Percentiles rank a stretch among this genome's conserved stretches.
Conservation (phyloP, 2,113 vertebrate species). For the Embiotoca jacksoni region DNA sequence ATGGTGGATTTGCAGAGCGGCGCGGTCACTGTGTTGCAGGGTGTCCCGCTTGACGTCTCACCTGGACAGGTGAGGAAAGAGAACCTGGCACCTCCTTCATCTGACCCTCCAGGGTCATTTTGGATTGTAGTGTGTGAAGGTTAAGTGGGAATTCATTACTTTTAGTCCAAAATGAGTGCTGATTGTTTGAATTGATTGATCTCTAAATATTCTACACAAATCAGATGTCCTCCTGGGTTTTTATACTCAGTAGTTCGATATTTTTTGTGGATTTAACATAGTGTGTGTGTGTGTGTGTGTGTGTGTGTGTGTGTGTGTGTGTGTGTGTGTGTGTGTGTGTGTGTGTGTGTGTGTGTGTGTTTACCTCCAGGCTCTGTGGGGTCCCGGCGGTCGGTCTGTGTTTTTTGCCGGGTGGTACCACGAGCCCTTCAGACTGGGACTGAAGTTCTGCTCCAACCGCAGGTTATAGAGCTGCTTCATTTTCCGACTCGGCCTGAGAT, state of each 20-base stretch:
- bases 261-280: not conserved
- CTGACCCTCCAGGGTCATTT: not conserved
- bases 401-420: slow-evolving; percentile 85
- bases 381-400: slow-evolving; percentile 62
- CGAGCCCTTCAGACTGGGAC: slow-evolving; percentile 84
- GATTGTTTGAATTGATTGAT: too few relatives aligned
- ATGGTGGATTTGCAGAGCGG: slow-evolving; percentile 74
- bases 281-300: slow-evolving; percentile 1
- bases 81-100: not conserved
- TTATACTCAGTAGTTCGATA: too few relatives aligned
- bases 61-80: slow-evolving; percentile 82
- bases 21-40: slow-evolving; percentile 59
- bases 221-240: too few relatives aligned
- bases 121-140: too few relatives aligned
- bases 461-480: slow-evolving; percentile 62
- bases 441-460: slow-evolving; percentile 86
- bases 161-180: too few relatives aligned
- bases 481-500: not conserved
- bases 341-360: slow-evolving; percentile 1
- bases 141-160: too few relatives aligned
- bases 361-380: slow-evolving; percentile 80
- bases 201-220: too few relatives aligned
- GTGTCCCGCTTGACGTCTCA: slow-evolving; percentile 76
- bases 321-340: too few relatives aligned
- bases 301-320: too few relatives aligned